Evolutionary conservation across 2,888 invertebrate genomes (phyloP).

Genomic region (Psylliodes chrysocephalus): DNA sequence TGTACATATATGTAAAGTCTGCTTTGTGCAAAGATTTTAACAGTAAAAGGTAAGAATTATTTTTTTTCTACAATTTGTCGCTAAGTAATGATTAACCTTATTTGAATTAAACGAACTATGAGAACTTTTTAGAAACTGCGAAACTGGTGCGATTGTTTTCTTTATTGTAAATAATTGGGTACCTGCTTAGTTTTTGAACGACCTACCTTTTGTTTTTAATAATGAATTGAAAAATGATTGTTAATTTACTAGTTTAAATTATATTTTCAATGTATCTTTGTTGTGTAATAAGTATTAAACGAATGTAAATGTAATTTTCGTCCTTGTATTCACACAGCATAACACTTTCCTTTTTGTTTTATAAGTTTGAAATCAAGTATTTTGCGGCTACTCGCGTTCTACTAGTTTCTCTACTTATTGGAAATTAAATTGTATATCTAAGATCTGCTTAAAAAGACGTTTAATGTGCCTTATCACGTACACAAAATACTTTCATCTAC

Average conservation of each 20-base stretch:
- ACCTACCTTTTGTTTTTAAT: too few relatives aligned
- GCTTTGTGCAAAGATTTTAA: slow-evolving; percentile 37
- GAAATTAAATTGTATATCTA: slow-evolving; percentile 2
- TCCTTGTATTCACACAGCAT: slow-evolving; percentile 33
- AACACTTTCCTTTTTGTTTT: slow-evolving; percentile 39
- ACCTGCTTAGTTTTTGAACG: too few relatives aligned
- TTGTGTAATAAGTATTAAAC: slow-evolving; percentile 21
- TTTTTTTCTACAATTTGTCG: slow-evolving; percentile 15
- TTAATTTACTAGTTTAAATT: too few relatives aligned
- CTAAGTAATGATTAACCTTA: too few relatives aligned
- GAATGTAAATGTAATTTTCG: slow-evolving; percentile 27
- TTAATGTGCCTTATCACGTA: neutral
- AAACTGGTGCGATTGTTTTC: too few relatives aligned
- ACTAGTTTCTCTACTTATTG: slow-evolving; percentile 4
- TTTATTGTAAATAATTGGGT: too few relatives aligned
- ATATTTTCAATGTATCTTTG: neutral
- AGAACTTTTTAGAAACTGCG: too few relatives aligned
- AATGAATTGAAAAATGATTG: too few relatives aligned
- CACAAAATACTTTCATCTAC: neutral
- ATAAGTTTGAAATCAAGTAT: too few relatives aligned
- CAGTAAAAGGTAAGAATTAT: slow-evolving; percentile 35
- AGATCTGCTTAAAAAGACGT: neutral
- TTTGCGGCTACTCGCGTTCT: neutral
- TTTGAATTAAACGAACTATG: too few relatives aligned
- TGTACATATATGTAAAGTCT: slow-evolving; percentile 38